Base-by-base conservation (phyloP, 2,888 invertebrate genomes). In the Ephialtes manifestator region DNA sequence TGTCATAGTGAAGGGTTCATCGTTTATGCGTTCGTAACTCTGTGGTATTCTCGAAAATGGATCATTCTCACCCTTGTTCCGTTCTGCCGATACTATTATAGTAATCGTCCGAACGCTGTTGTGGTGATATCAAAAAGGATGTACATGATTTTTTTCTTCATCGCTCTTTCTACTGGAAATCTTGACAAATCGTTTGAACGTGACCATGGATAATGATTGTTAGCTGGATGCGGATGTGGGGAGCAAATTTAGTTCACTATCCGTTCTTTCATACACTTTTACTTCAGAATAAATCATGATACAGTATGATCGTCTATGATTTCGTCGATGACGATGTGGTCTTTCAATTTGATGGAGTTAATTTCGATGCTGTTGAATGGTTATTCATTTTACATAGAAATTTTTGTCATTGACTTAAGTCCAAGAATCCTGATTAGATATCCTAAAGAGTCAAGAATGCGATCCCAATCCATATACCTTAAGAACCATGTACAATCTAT, bases 191-290 rank as follows among this genome's bases (percentile, higher is more conserved):
- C 63, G 76, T 65, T 60, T 18, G 53, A 71, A 71, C 81, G 70
- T 81, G 81, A 81, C 81, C 63, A 76, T 60, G 70, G 71, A 76
- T 71, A 81, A 76, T 76, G 63, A 81, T 76, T 81, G 76, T 76
- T 63, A 28, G 15, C 35, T 51, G 10, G 53, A 53, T 24, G 70
- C 15, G 39, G 51, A 35, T 58, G 70, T 13, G 31, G n/a, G 28
- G 53, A 53, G 53, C 60, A 11, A 11, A 70, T 51, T 39, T 11
- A 15, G 51, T 18, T 51, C n/a, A 8, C 46, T 43, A 63, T 20
- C 31, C n/a, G 43, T 80, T 55, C 39, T 18, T 48, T 48, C n/a
- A 3, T 48, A 48, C 48, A 48, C 15, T 48, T 15, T n/a, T 58
- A 75, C 60, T 70, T 18, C 15, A 18, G 51, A 68, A 70, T 20